Evolutionary conservation across 1,140 invertebrate species (phyloP).

Genomic region (Eufriesea mexicana): DNA sequence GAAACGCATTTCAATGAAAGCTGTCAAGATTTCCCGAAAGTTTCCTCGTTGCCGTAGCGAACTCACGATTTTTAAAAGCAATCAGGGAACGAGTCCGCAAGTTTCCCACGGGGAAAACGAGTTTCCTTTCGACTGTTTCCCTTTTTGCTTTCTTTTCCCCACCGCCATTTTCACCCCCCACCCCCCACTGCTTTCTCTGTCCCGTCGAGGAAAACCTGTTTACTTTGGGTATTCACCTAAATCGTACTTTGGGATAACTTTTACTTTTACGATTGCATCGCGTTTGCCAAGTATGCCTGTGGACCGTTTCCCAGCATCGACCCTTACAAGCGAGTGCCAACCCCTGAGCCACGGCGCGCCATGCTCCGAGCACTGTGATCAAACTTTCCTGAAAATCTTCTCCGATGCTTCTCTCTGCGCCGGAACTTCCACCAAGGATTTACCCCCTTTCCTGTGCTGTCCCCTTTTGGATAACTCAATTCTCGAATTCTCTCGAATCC

Average conservation of each 20-base stretch:
- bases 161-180: background rate
- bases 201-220: conserved; percentile 42
- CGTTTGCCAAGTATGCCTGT: conserved; percentile 31
- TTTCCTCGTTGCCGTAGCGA: conserved; percentile 24
- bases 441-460: background rate
- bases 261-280: conserved; percentile 64
- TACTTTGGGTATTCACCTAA: conserved; percentile 47
- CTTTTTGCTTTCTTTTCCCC: background rate
- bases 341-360: background rate
- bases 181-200: background rate
- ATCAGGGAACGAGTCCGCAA: conserved; percentile 40
- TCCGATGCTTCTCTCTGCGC: conserved; percentile 5
- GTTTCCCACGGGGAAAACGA: conserved; percentile 39
- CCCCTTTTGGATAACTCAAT: background rate
- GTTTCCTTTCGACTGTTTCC: conserved; percentile 43
- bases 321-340: background rate
- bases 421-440: background rate
- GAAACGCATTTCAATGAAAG: conserved; percentile 28
- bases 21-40: conserved; percentile 51
- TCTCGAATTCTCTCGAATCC: background rate
- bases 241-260: conserved; percentile 56
- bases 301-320: background rate
- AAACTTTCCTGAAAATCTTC: conserved; percentile 46
- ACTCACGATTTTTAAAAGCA: conserved; percentile 56
- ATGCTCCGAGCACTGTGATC: conserved; percentile 9